Base-by-base conservation (phyloP, 2,888 invertebrate species). In the Lymantria dispar region DNA sequence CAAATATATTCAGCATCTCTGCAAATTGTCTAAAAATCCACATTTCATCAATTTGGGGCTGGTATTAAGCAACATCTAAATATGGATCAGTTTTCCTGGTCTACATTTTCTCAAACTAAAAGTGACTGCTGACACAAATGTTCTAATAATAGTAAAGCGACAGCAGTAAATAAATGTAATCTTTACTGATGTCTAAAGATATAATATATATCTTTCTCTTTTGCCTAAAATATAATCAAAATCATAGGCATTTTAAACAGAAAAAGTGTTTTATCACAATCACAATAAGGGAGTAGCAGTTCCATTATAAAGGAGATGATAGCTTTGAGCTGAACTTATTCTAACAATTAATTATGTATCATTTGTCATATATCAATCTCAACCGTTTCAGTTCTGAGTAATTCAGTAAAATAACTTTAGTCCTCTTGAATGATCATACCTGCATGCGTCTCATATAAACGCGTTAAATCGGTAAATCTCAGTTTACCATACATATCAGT, bases 371-470 rank as follows among this genome's bases (percentile, higher is more conserved):
- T n/a, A 57, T 61, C 58, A 57, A 52, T 50, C 52, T 63, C 54
- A 56, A 31, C 47, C 43, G 52, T 54, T 50, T 64, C 55, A 54
- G 48, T 56, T 56, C 50, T 62, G 54, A 49, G 60, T 50, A 55
- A 50, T 59, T 59, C 47, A 52, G 36, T 43, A 11, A 65, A 58
- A 54, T 56, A 45, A 62, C 55, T 43, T 0, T 47, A 54, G 45
- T 68, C 55, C 68, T 55, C 65, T 68, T 58, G 60, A 51, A 62
- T 10, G 53, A 49, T 60, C 55, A 54, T 41, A 22, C 22, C 22
- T 5, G 41, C 48, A 56, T 55, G 57, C 47, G 60, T 57, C 43
- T 60, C 49, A 52, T 48, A 10, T 33, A 55, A 52, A 29, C 58
- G 54, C 48, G 46, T 47, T 52, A 62, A n/a, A 62, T 54, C 54